Percentiles rank a stretch among this genome's conserved stretches.
These are phyloP conservation scores for Capromys pilorides DNA, from an alignment of 2,797 vertebrate genomes.

Conservation along the genomic window DNA sequence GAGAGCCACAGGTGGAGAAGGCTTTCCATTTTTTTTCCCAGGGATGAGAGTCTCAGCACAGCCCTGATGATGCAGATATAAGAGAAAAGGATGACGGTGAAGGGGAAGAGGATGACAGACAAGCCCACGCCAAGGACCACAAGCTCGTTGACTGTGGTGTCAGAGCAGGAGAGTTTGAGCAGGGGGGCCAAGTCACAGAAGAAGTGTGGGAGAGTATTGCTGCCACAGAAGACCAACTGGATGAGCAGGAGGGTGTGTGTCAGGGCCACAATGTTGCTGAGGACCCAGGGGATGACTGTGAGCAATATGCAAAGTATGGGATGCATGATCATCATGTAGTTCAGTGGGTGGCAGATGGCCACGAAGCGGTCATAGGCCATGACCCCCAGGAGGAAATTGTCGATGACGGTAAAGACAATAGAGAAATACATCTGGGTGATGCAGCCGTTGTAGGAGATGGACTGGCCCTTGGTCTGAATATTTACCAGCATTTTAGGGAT, in stretches of 20 bases:
- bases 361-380: conserved; percentile 78
- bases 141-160: conserved; percentile 48
- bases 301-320: conserved; percentile 61
- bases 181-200: conserved; percentile 76
- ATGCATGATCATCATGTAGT: conserved; percentile 66
- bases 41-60: conserved; percentile 58
- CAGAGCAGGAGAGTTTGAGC: conserved; percentile 71
- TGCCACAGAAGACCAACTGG: conserved; percentile 62
- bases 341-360: conserved; percentile 78
- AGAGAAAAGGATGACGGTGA: conserved; percentile 68
- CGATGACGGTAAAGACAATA: conserved; percentile 58
- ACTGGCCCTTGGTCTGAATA: conserved; percentile 65
- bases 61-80: conserved; percentile 58
- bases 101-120: conserved; percentile 66
- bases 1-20: conserved; percentile 74
- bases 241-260: conserved; percentile 62
- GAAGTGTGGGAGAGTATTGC: conserved; percentile 62
- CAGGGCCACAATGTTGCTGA: conserved; percentile 54
- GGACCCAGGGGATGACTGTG: conserved; percentile 60
- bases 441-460: conserved; percentile 51
- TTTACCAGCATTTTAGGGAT: conserved; percentile 75
- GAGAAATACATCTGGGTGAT: conserved; percentile 72
- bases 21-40: conserved; percentile 64
- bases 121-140: conserved; percentile 51
- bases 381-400: conserved; percentile 72